Evolutionary conservation across 2,888 invertebrate genomes (phyloP), one percentile per base, ranked within the genome.

Genomic region (Zeuzera pyrina): DNA sequence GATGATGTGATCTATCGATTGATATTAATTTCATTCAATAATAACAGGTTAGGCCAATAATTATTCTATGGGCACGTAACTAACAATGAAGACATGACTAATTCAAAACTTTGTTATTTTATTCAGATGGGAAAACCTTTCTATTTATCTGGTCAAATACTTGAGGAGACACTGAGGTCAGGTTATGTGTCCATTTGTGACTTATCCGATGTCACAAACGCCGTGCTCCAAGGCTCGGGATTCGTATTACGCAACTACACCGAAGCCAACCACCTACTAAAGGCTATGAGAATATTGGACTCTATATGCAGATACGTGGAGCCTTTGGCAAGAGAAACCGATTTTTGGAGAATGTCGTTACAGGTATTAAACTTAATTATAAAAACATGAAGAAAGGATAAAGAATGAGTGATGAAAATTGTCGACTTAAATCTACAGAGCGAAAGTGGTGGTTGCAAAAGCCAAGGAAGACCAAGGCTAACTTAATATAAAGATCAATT

Each of bases 121-220:
- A 19, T 8, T 15, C 38, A 57, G 61, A 22, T 12, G 10, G 55
- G 57, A 0, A 58, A 51, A 38, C 57, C 57, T 10, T 49, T 57
- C 11, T 62, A 37, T 33, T 31, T 59, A 35, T 58, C 62, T 1
- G 62, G 62, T 0, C 46, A 53, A 24, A 38, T 62, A 13, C 35
- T 62, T 5, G 46, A 52, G 14, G 15, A 38, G 2, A 50, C 48
- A 13, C 31, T 58, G n/a, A 7, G 14, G 6, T 16, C 21, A 2
- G 54, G 46, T 1, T 31, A 5, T 1, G 14, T 52, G n/a, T 37
- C 36, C 10, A 34, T 32, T 12, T 29, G 36, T 14, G 63, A 61
- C 14, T 3, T 57, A n/a, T 42, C 39, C 11, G 59, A 63, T 29
- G 41, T 60, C 0, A 52, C 52, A 1, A 57, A 56, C 22, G 52